Evolutionary conservation across 2,888 invertebrate genomes (phyloP).

Genomic region (Pantelozetes paolii): DNA sequence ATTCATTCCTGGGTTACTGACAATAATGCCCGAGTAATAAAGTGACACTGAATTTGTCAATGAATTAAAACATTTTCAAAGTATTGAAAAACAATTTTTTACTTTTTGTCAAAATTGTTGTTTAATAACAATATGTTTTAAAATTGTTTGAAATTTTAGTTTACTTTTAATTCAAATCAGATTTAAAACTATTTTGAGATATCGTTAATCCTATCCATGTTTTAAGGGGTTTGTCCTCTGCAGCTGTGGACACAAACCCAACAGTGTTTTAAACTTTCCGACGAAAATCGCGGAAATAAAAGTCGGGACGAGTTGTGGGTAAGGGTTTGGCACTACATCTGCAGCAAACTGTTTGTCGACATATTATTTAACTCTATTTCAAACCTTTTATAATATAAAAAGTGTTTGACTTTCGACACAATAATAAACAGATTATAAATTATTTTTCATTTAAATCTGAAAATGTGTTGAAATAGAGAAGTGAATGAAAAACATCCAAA

Average conservation of each 20-base stretch:
- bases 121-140: no score
- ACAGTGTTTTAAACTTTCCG: neutral
- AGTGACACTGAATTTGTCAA: no score
- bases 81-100: no score
- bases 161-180: no score
- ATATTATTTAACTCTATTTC: no score
- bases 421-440: conserved; percentile 30
- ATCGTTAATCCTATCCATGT: conserved; percentile 18
- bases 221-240: neutral
- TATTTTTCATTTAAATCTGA: neutral
- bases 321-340: conserved; percentile 9
- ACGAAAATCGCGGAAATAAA: conserved; percentile 19
- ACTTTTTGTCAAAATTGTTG: no score
- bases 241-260: conserved; percentile 4
- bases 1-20: no score
- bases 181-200: no score
- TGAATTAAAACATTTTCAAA: no score
- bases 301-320: neutral
- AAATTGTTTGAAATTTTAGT: no score
- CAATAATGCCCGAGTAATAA: no score
- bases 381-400: no score
- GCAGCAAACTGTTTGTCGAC: neutral
- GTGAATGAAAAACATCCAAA: conserved; percentile 7
- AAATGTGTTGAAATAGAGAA: neutral
- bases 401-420: conserved; percentile 14